A percentile compares a stretch with the other conserved stretches of the same genome.
These are phyloP conservation scores for Rosalia funebris DNA, from an alignment of 2,888 invertebrate species.

Conservation along the genomic window DNA sequence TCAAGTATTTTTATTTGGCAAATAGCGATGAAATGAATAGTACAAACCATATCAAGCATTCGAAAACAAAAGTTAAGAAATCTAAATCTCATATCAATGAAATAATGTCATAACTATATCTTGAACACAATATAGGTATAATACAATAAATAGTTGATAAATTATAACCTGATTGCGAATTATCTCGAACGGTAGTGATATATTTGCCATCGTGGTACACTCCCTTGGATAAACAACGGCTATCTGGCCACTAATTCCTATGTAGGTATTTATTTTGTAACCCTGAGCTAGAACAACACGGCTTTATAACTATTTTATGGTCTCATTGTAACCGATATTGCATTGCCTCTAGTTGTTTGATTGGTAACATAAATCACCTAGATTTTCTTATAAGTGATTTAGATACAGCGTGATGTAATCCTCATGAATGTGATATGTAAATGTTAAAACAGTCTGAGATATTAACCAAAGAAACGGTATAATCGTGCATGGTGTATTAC, in stretches of 20 bases:
- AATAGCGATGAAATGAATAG: no score
- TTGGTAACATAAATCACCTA: conserved; percentile 4
- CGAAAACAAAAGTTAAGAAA: no score
- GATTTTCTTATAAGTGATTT: conserved; percentile 2
- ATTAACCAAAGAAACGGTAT: no score
- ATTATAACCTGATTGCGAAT: not conserved
- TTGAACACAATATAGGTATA: no score
- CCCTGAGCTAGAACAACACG: conserved; percentile 11
- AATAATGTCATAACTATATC: no score
- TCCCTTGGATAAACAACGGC: conserved; percentile 8
- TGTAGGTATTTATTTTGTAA: conserved; percentile 7
- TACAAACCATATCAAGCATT: no score
- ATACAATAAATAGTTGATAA: conserved; percentile 1
- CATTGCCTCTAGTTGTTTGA: conserved; percentile 10
- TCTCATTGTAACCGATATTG: conserved; percentile 15
- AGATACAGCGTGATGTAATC: no score
- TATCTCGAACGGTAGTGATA: conserved; percentile 8
- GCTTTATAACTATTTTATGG: conserved; percentile 11
- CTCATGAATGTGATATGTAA: no score
- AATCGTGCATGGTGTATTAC: no score
- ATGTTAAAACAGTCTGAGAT: no score
- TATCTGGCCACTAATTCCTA: not conserved
- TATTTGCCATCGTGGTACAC: conserved; percentile 10
- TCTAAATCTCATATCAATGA: no score
- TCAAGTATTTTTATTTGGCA: no score